Evolutionary conservation across 2,113 vertebrate species (phyloP), one percentile per base, ranked within the genome.

Genomic region (Limanda limanda): DNA sequence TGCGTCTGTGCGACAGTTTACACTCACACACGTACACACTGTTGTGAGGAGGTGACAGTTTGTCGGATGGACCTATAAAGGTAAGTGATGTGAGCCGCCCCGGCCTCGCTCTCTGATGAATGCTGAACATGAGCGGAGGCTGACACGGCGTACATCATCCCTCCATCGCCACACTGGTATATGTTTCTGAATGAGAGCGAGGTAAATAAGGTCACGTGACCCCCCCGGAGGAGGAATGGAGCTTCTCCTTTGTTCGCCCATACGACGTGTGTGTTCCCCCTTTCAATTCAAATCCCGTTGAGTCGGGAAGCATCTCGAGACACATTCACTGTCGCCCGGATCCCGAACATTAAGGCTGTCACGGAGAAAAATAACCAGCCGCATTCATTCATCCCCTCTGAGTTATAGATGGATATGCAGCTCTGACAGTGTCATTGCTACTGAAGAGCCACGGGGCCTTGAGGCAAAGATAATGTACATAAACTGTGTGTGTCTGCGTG

Each of bases 11-110:
- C 83, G 82, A 74, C 52, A 69, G 68, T 76, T 56, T 84, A 62
- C 59, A 78, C 57, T 56, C 11, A 20, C 51, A 54, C 63, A 67
- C 25, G 40, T 21, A 67, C 72, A 78, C 18, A 67, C 63, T 62
- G 9, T 84, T 64, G 76, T 78, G 76, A 27, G 68, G 86, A 20
- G 15, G 10, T 54, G 51, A 14, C 65, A 76, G 83, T 86, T 15
- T 90, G 89, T 94, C 90, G 90, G 61, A 67, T 35, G 64, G 76
- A 65, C 63, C 83, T 70, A 90, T 94, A 91, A 94, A 91, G 85
- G 88, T 91, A 92, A 94, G 90, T 89, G 88, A 92, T 91, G 88
- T 65, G 37, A 27, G 68, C 48, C 72, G 78, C 80, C 78, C 18
- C n/a, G 59, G 79, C 75, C 70, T 82, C 72, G 3, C 80, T 77